Base-by-base conservation (phyloP, 2,888 invertebrate genomes). In the Thecophora atra region DNA sequence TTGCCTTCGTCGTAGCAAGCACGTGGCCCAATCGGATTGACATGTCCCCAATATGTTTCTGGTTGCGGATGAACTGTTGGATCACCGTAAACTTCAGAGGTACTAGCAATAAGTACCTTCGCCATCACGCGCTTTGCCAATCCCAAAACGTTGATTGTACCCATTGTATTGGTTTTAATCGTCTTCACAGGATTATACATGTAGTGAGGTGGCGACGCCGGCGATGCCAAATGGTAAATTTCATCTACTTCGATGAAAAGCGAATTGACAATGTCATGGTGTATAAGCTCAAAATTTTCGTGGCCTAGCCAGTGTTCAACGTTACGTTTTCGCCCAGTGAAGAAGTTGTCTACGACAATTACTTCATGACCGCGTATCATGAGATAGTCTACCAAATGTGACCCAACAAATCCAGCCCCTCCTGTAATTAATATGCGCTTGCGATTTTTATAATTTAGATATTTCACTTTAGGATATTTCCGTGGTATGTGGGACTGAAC, bases 1-100 rank as follows among this genome's bases (percentile, higher is more conserved):
- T 99, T 99, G n/a, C 98, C 99, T 88, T 99, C 99, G 84, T 99
- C 99, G 82, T 99, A 99, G 86, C 99, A 99, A 0, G 99, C 97
- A 72, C 99, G 89, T 0, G 96, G 96, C 1, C 96, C 96, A 81
- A 99, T 98, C 8, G 99, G 98, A 89, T 99, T 99, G 0, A 99
- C 99, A 86, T 99, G 95, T 0, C 99, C 99, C 98, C 99, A 99
- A 83, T 99, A 99, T 0, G 95, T 93, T 88, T 99, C 99, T 0
- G 94, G 93, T 85, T 99, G 99, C 0, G 99, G 99, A 88, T 99
- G 99, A 17, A 96, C 95, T 85, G 96, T 95, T 0, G 99, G 99
- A 88, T 99, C 99, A 13, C 99, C 99, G 85, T 99, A 99, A 0
- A 99, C 97, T 88, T 99, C 99, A 0, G 98, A 99, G 1, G 99